A percentile compares a stretch with the other conserved stretches of the same genome.
These are phyloP conservation scores for Mythimna lalbum DNA, from an alignment of 2,888 invertebrate species.

Conservation along the genomic window DNA sequence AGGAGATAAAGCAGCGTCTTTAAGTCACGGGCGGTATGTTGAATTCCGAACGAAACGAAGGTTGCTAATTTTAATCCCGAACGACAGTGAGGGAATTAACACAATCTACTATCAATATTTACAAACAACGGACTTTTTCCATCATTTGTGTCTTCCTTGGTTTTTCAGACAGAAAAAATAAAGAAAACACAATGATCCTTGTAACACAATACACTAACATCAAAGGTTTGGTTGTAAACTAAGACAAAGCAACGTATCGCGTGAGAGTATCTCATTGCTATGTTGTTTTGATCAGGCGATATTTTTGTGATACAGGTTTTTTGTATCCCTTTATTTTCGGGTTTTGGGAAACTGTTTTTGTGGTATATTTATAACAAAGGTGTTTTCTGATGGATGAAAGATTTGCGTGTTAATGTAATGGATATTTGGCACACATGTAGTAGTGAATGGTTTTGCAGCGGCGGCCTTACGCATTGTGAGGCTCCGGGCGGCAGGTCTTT, in stretches of 20 bases:
- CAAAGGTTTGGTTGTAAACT: conserved; percentile 22
- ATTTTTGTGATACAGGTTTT: not conserved
- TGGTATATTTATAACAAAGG: conserved; percentile 7
- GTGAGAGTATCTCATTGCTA: conserved; percentile 24
- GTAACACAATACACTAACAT: conserved; percentile 39
- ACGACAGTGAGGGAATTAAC: no score
- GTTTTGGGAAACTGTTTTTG: not conserved
- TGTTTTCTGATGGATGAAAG: conserved; percentile 14
- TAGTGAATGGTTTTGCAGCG: not conserved
- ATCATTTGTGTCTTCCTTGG: not conserved
- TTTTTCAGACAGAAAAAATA: not conserved
- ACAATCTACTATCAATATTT: conserved; percentile 15
- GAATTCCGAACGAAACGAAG: no score
- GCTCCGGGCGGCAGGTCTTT: no score
- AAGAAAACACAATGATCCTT: conserved; percentile 25
- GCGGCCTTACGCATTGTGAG: no score
- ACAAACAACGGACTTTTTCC: conserved; percentile 4
- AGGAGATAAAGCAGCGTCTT: no score
- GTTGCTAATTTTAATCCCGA: no score
- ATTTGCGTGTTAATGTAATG: not conserved
- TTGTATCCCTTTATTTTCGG: conserved; percentile 20
- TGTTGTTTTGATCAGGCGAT: conserved; percentile 32
- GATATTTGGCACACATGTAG: not conserved
- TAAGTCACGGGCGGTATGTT: no score
- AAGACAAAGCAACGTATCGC: conserved; percentile 17